phyloP scores from a whole-genome alignment of 1,140 invertebrate genomes.

The Probaryconus sp. region DNA sequence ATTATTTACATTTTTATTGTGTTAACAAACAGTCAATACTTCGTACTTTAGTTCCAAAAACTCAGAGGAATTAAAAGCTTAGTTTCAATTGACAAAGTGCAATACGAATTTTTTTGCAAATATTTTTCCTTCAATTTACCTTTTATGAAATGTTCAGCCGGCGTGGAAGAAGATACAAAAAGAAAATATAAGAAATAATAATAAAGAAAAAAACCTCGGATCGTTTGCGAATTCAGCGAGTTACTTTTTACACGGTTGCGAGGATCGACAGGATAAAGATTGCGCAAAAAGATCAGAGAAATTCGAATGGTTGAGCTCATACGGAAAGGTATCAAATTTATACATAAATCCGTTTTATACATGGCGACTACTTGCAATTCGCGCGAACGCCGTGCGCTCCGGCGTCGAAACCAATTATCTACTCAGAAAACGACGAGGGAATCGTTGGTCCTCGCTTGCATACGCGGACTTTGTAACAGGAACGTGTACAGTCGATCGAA shows the following conservation, averaged over 20 bases:
- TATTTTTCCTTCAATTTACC: too few relatives aligned
- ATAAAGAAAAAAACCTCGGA: too few relatives aligned
- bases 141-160: too few relatives aligned
- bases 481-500: constrained; percentile 59
- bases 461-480: constrained; percentile 56
- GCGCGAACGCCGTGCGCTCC: constrained; percentile 58
- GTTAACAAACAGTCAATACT: too few relatives aligned
- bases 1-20: too few relatives aligned
- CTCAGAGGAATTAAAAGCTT: too few relatives aligned
- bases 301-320: constrained; percentile 18
- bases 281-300: background rate
- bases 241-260: background rate
- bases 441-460: constrained; percentile 54
- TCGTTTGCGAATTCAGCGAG: background rate
- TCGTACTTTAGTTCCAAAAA: too few relatives aligned
- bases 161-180: too few relatives aligned
- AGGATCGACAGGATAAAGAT: constrained; percentile 2
- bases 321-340: constrained; percentile 45
- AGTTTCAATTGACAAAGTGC: too few relatives aligned
- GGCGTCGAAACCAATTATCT: constrained; percentile 59
- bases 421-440: constrained; percentile 47
- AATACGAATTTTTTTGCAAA: too few relatives aligned
- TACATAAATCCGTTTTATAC: constrained; percentile 64
- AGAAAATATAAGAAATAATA: too few relatives aligned
- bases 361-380: constrained; percentile 57